Conservation (phyloP, 2,888 invertebrate species). For the Drosophila borealis region DNA sequence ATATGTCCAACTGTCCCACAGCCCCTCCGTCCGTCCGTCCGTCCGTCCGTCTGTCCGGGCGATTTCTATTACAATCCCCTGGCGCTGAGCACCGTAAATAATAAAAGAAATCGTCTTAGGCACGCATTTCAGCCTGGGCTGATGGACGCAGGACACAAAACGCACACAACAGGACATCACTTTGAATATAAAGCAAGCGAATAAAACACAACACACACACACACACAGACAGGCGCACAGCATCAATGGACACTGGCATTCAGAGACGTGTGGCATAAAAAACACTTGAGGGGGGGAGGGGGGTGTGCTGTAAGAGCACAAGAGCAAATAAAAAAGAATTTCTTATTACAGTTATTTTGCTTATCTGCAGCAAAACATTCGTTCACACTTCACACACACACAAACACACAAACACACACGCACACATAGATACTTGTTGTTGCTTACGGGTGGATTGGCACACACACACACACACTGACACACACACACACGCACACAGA, state of each 20-base stretch:
- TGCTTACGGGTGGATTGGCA: slow-evolving; percentile 29
- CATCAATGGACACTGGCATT: slow-evolving; percentile 47
- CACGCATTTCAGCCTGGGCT: slow-evolving; percentile 71
- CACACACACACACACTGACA: slow-evolving; percentile 18
- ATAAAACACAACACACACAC: slow-evolving; percentile 66
- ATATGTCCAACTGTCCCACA: slow-evolving; percentile 53
- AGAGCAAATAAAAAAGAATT: slow-evolving; percentile 76
- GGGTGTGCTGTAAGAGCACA: slow-evolving; percentile 6
- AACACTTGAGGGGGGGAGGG: slow-evolving; percentile 52
- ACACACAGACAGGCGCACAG: slow-evolving; percentile 20
- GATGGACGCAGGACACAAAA: slow-evolving; percentile 63
- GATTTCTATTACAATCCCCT: slow-evolving; percentile 61
- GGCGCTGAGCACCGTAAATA: slow-evolving; percentile 65
- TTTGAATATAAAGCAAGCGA: slow-evolving; percentile 80
- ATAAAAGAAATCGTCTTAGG: slow-evolving; percentile 82
- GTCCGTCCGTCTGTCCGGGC: slow-evolving; percentile 15
- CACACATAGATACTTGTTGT: not conserved
- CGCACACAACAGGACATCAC: slow-evolving; percentile 70
- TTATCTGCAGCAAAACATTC: slow-evolving; percentile 81
- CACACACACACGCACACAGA: slow-evolving; percentile 4
- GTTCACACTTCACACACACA: slow-evolving; percentile 68
- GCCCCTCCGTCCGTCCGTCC: slow-evolving; percentile 10
- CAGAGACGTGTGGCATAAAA: slow-evolving; percentile 74
- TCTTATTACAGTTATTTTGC: slow-evolving; percentile 80
- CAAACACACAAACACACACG: slow-evolving; percentile 1